Evolutionary conservation across 2,888 invertebrate genomes (phyloP), one percentile per base, ranked within the genome.

Genomic region (Thymelicus acteon): DNA sequence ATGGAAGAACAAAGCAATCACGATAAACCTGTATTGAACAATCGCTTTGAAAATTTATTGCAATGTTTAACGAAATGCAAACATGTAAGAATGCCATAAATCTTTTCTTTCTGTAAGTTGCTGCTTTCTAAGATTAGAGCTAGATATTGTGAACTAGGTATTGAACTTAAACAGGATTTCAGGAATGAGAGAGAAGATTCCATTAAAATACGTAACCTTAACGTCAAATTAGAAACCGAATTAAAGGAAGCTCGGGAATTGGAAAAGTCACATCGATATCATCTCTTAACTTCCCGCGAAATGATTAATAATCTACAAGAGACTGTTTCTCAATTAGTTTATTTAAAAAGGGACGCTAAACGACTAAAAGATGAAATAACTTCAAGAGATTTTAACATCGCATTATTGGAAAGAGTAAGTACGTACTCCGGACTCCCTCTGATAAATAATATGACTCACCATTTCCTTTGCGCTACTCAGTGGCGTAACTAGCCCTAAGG

Each of bases 271-370:
- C 91, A 93, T 77, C 88, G 92, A 8, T 91, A 87, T 73, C 92
- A 92, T 79, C 84, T 93, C 74, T 76, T 87, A 67, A 84, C 85
- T 12, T 90, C 92, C 31, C 85, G 92, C 37, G 92, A 93, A 83
- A 93, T 93, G 90, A 91, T 93, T 49, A 90, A 82, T 10, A 91
- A 89, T 72, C 81, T 93, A 1, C 93, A 93, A 75, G 91, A 93
- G 70, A 93, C 92, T 6, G 88, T 93, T 10, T 91, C 93, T 0
- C 90, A 91, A 57, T 79, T 93, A 19, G 88, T 92, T 48, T 89
- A 92, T 78, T 80, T 93, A 7, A 93, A 92, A 79, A 84, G 90
- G 52, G 91, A 93, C 72, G 76, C 85, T 0, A 92, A 91, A 75
- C 90, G 86, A 75, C 77, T 91, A 15, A 88, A 86, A 73, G 92